These are phyloP conservation scores for Protonemura montana DNA, from an alignment of 2,888 invertebrate genomes.

Conservation along the genomic window DNA sequence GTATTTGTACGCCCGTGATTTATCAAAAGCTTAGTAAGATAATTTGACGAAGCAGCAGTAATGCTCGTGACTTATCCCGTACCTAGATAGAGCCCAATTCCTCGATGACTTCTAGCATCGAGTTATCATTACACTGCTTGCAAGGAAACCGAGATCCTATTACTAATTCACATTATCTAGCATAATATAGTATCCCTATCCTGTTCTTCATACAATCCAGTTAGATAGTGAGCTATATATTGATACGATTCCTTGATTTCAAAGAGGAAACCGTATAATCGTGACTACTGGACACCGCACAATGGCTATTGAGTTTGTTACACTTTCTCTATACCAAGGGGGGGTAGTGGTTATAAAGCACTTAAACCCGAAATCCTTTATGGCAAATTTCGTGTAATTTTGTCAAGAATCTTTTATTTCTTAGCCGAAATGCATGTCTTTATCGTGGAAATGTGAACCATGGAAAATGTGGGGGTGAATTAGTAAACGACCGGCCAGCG, in stretches of 20 bases:
- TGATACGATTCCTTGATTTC: not conserved
- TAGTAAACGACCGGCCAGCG: not conserved
- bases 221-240: conserved; percentile 7
- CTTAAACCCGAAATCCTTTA: not conserved
- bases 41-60: not conserved
- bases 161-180: conserved; percentile 4
- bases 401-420: conserved; percentile 12
- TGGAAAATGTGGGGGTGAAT: not conserved
- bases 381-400: not conserved
- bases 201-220: not conserved
- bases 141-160: not conserved
- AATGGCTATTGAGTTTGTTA: conserved; percentile 5
- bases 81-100: not conserved
- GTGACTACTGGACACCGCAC: not conserved
- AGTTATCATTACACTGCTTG: conserved; percentile 7
- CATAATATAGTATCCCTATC: not conserved
- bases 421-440: not conserved
- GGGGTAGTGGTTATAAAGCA: not conserved
- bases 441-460: not conserved
- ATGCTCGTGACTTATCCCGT: not conserved
- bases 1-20: not conserved
- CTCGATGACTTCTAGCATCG: not conserved
- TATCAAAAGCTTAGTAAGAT: not conserved
- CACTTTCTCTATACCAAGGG: not conserved
- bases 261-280: not conserved